Evolutionary conservation across 2,797 vertebrate species (phyloP).

Genomic region (Anguilla anguilla): DNA sequence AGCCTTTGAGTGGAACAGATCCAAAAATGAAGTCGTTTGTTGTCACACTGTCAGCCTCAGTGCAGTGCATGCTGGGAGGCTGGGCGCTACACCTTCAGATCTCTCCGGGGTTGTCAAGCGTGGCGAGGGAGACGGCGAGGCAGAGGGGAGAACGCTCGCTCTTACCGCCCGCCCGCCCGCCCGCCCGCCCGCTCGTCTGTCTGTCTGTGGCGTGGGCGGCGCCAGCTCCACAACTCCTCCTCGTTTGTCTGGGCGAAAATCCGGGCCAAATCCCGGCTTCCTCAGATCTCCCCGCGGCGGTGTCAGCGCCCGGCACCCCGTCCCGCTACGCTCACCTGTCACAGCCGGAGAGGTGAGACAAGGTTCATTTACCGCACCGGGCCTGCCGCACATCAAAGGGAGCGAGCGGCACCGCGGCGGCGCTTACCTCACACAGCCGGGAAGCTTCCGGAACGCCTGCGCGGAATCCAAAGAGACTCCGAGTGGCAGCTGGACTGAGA

Average conservation of each 20-base stretch:
- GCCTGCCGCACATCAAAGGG: slow-evolving; percentile 11
- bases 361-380: neutral
- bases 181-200: too few relatives aligned
- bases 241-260: neutral
- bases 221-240: neutral
- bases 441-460: neutral
- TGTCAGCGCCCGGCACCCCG: neutral
- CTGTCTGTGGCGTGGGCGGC: neutral
- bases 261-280: neutral
- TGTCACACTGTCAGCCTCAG: neutral
- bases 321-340: neutral
- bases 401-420: neutral
- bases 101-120: neutral
- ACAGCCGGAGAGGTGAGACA: neutral
- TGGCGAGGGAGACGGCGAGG: neutral
- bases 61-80: neutral
- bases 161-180: neutral
- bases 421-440: neutral
- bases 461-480: neutral
- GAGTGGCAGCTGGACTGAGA: neutral
- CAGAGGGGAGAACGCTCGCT: neutral
- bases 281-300: neutral
- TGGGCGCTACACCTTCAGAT: neutral
- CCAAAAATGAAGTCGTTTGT: neutral
- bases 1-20: neutral